Evolutionary conservation across 2,113 vertebrate genomes (phyloP).

Genomic region (Semicossyphus pulcher): DNA sequence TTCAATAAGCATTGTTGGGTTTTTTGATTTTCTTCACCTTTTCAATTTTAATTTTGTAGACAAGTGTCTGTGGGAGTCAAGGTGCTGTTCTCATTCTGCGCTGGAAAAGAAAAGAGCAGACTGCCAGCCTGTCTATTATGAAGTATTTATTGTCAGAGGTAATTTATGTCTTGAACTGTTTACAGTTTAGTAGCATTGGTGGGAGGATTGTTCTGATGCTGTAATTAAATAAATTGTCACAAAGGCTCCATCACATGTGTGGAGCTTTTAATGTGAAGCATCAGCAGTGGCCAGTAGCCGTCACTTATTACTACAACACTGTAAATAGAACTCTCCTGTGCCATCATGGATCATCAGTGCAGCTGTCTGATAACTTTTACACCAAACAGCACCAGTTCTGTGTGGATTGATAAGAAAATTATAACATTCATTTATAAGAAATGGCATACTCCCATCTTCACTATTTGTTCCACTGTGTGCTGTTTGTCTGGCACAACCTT

Average conservation of each 20-base stretch:
- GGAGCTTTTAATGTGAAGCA: not conserved
- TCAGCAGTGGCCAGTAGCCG: not conserved
- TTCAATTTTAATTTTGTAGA: not conserved
- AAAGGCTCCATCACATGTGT: not conserved
- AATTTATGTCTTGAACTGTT: conserved; percentile 3
- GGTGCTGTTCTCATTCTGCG: not conserved
- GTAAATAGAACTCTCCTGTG: not conserved
- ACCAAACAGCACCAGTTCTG: not conserved
- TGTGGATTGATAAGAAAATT: too few relatives aligned
- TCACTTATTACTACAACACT: not conserved
- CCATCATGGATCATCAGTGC: not conserved
- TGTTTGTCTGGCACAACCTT: too few relatives aligned
- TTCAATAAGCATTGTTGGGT: not conserved
- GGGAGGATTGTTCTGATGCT: not conserved
- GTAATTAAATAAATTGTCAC: not conserved
- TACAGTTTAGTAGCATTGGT: not conserved
- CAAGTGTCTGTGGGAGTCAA: not conserved
- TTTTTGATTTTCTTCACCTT: conserved; percentile 28
- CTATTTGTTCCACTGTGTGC: too few relatives aligned
- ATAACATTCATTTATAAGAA: too few relatives aligned
- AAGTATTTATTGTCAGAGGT: not conserved
- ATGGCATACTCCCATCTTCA: too few relatives aligned
- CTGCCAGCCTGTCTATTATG: conserved; percentile 1
- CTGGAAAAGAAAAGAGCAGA: not conserved
- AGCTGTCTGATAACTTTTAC: not conserved